These are phyloP conservation scores for Campylomormyrus numenius DNA, from an alignment of 2,113 vertebrate species.

Conservation along the genomic window DNA sequence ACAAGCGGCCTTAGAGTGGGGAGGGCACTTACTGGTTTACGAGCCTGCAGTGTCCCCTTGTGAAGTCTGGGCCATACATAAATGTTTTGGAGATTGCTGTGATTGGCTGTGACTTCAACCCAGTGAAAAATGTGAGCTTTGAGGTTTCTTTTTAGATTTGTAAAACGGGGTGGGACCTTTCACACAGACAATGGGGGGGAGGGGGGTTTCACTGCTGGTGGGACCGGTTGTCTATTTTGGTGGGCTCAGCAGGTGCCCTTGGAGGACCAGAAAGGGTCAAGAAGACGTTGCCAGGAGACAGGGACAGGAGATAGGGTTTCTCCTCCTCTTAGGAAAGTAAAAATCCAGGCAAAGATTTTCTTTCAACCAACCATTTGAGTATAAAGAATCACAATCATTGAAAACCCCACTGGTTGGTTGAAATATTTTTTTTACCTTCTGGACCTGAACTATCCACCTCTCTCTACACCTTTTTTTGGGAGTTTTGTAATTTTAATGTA, in stretches of 20 bases:
- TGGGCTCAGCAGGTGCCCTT: background rate
- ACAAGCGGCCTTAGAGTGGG: background rate
- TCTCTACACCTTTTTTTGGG: background rate
- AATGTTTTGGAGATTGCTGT: background rate
- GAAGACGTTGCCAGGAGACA: conserved; percentile 10
- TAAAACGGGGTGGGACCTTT: background rate
- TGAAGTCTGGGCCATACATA: background rate
- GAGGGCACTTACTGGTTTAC: too few relatives aligned
- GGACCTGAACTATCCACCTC: background rate
- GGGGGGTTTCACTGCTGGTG: background rate
- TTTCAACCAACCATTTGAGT: background rate
- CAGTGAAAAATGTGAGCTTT: background rate
- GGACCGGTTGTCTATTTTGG: background rate
- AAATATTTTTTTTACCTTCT: background rate
- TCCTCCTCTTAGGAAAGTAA: background rate
- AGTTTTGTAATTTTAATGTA: background rate
- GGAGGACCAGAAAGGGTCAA: background rate
- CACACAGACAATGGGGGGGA: background rate
- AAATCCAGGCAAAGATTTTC: background rate
- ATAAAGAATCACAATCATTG: background rate
- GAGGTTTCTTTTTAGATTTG: background rate
- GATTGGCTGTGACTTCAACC: background rate
- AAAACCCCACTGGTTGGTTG: background rate
- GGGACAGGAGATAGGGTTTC: conserved; percentile 14
- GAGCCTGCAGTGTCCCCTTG: background rate